These are phyloP conservation scores for Molossus molossus DNA, from an alignment of 2,797 vertebrate genomes.

Conservation along the genomic window DNA sequence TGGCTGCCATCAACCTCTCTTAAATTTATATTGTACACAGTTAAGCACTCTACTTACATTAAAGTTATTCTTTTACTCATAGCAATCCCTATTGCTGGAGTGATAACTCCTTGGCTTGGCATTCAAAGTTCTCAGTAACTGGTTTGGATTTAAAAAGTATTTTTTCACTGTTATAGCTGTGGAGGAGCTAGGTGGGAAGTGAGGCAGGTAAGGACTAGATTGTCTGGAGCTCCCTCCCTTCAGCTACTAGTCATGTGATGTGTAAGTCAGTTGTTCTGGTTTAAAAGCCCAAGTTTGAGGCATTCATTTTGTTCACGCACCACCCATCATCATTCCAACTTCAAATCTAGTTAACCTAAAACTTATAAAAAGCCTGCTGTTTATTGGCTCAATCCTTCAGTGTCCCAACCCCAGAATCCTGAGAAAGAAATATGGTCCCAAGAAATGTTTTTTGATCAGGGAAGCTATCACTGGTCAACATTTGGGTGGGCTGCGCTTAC, in stretches of 20 bases:
- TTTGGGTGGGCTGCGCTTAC: background rate
- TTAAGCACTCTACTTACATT: background rate
- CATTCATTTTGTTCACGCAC: conserved; percentile 42
- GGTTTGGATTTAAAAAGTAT: background rate
- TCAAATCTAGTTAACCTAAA: background rate
- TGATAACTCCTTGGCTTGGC: conserved; percentile 20
- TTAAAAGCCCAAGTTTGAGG: background rate
- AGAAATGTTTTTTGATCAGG: conserved; percentile 30
- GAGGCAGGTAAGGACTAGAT: background rate
- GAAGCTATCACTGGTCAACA: background rate
- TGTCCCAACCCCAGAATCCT: background rate
- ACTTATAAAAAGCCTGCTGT: background rate
- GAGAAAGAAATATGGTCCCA: background rate
- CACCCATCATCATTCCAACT: background rate
- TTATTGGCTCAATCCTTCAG: conserved; percentile 19
- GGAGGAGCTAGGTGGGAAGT: background rate
- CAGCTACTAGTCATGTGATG: background rate
- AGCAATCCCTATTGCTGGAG: background rate
- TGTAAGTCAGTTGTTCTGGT: background rate
- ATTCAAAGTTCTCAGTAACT: conserved; percentile 54
- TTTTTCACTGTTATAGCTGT: background rate
- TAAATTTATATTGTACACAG: background rate
- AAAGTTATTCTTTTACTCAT: conserved; percentile 45
- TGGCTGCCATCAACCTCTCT: background rate
- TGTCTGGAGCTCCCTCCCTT: background rate